Evolutionary conservation across 2,113 vertebrate genomes (phyloP), one percentile per base, ranked within the genome.

Genomic region (Phrynosoma platyrhinos): DNA sequence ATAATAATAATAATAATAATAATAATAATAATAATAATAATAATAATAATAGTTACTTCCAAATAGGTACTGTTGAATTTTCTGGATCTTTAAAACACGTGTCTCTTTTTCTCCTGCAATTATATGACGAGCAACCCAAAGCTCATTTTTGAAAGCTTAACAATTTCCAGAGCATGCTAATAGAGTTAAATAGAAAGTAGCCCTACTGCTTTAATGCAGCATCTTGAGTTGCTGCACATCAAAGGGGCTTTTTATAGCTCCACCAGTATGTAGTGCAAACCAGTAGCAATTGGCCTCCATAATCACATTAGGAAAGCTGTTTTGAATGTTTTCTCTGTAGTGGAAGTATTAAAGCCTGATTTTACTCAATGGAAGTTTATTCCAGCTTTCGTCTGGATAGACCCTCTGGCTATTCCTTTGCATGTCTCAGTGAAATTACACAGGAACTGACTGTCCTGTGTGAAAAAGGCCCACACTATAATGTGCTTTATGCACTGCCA

Each of bases 81-180:
- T 95, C 94, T 93, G 91, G 94, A 91, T 82, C 75, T 89, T 89
- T 40, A 52, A 94, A 85, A 92, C 89, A 88, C 84, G 12, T 88
- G 88, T 93, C 96, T 95, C 86, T 86, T 94, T 86, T 94, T 95
- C 91, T 32, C 80, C 87, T 80, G 1, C 93, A 94, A 92, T 93
- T 94, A 89, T 90, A 87, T 88, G 90, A 94, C 84, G 92, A 95
- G 93, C 9, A 18, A 84, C 25, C 90, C 86, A 18, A 92, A 91
- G 79, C 66, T 40, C 32, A 13, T 86, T 93, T 94, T 85, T 78
- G 94, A 95, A 95, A 86, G 87, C 89, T 58, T 47, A 88, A 86
- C 55, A 32, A 88, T 81, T 93, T 90, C 75, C 79, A 47, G 0
- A 3, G 78, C 88, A 83, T 94, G 93, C 96, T 88, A 90, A 92